Conservation (phyloP, 2,113 vertebrate genomes). For the Petrocephalus zakoni region DNA sequence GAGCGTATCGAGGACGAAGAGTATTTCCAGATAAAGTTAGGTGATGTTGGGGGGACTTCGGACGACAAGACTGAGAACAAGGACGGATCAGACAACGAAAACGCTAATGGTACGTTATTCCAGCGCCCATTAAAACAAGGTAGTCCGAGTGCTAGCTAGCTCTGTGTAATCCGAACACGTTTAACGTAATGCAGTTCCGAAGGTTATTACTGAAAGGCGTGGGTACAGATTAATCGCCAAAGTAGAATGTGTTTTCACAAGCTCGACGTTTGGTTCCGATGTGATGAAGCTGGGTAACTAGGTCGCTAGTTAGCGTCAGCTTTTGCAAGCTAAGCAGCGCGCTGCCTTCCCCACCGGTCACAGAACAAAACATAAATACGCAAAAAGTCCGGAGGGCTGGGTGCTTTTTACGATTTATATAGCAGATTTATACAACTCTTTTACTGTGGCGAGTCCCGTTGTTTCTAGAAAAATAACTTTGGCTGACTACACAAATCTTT, state of each 20-base stretch:
- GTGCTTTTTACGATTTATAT: not conserved
- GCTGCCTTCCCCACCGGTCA: not conserved
- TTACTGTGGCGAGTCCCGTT: not conserved
- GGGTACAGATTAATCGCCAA: not conserved
- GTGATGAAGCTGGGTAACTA: not conserved
- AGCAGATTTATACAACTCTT: not conserved
- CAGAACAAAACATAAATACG: not conserved
- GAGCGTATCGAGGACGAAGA: slow-evolving; percentile 37
- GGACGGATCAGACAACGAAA: slow-evolving; percentile 17
- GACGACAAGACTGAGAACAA: slow-evolving; percentile 18
- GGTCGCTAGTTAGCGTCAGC: not conserved
- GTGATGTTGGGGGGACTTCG: slow-evolving; percentile 15
- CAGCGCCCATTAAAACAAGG: not conserved
- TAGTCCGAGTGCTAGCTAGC: not conserved
- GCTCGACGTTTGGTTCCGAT: not conserved
- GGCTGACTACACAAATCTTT: not conserved
- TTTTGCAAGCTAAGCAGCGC: not conserved
- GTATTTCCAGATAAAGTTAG: slow-evolving; percentile 23
- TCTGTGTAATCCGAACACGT: not conserved
- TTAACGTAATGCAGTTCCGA: not conserved
- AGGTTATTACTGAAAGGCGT: not conserved
- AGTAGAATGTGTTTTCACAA: not conserved
- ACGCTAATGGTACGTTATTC: not conserved
- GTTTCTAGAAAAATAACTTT: not conserved
- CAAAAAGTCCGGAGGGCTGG: not conserved